Evolutionary conservation across 2,888 invertebrate species (phyloP).

Genomic region (Amphipoea lucens): DNA sequence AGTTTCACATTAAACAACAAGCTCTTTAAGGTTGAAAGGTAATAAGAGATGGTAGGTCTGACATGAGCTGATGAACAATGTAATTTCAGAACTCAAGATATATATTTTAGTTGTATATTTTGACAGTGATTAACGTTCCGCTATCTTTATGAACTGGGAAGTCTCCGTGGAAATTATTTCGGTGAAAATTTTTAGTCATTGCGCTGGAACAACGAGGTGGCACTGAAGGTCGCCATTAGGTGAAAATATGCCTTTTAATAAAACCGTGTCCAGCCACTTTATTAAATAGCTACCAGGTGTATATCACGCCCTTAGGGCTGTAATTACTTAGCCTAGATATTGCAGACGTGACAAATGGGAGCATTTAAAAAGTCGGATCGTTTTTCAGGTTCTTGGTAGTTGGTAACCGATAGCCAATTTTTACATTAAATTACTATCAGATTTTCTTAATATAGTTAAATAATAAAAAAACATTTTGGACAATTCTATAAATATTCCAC

Average conservation of each 20-base stretch:
- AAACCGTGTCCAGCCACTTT: slow-evolving; percentile 49
- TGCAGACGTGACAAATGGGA: slow-evolving; percentile 22
- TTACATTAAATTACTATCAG: too few relatives aligned
- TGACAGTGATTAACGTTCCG: slow-evolving; percentile 65
- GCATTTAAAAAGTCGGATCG: slow-evolving; percentile 4
- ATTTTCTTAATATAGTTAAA: background rate
- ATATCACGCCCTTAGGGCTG: slow-evolving; percentile 24
- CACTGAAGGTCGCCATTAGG: slow-evolving; percentile 36
- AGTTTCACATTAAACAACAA: slow-evolving; percentile 72
- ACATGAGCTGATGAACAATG: slow-evolving; percentile 60
- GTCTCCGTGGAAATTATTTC: slow-evolving; percentile 45
- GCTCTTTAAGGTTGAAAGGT: slow-evolving; percentile 66
- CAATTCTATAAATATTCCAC: background rate
- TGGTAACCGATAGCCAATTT: background rate
- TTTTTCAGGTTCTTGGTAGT: slow-evolving; percentile 20
- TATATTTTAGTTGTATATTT: slow-evolving; percentile 60
- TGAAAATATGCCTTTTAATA: slow-evolving; percentile 61
- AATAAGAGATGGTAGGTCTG: slow-evolving; percentile 54
- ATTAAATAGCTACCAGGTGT: slow-evolving; percentile 42
- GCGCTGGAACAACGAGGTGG: slow-evolving; percentile 41
- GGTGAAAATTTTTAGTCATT: slow-evolving; percentile 46
- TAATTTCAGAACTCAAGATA: slow-evolving; percentile 58
- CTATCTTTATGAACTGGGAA: slow-evolving; percentile 62
- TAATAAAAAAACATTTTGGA: background rate
- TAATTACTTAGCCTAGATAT: slow-evolving; percentile 37